Conservation (phyloP, 2,797 vertebrate genomes). For the Hypotaenidia philippensis region DNA sequence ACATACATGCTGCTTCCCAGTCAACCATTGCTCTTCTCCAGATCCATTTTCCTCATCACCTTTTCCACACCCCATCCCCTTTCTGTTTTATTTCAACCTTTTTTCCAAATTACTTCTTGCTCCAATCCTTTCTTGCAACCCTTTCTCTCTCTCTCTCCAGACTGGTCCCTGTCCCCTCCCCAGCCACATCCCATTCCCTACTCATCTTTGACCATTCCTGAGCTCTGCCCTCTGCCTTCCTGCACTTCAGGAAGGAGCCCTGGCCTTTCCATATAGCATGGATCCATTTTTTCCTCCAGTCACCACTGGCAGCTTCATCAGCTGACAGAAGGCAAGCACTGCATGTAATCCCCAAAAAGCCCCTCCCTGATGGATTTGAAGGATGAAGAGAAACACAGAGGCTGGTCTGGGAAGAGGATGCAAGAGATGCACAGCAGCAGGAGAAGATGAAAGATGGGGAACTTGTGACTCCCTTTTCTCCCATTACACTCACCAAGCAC, state of each 20-base stretch:
- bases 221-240: not conserved
- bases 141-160: not conserved
- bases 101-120: not conserved
- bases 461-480: not conserved
- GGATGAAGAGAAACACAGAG: not conserved
- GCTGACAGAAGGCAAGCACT: not conserved
- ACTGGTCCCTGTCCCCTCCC: not conserved
- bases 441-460: not conserved
- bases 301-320: not conserved
- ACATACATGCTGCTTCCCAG: not conserved
- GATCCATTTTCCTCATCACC: not conserved
- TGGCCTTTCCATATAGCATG: not conserved
- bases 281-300: not conserved
- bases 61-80: not conserved
- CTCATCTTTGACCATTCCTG: not conserved
- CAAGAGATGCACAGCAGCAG: not conserved
- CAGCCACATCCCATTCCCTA: not conserved
- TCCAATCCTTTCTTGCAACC: not conserved
- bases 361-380: not conserved
- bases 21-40: not conserved
- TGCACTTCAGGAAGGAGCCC: not conserved
- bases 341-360: not conserved
- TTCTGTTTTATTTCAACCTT: not conserved
- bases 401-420: conserved; percentile 1
- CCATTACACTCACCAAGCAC: not conserved